Evolutionary conservation across 2,888 invertebrate species (phyloP), one percentile per base, ranked within the genome.

Genomic region (Furcula furcula): DNA sequence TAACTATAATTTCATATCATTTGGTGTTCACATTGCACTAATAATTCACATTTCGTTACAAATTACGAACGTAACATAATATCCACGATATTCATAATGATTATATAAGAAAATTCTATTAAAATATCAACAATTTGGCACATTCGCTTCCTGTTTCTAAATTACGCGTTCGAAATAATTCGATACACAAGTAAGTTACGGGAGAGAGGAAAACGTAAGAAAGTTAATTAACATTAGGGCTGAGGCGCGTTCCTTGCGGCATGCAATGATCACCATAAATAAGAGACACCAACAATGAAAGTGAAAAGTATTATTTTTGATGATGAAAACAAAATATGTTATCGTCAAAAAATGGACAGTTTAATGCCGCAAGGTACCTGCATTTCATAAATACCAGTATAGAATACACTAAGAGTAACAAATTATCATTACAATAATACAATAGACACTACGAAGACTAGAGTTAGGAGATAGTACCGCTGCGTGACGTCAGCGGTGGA

Each of bases 51-150:
- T 63, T 57, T 53, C 60, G 52, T 50, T 40, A 41, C 29, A 54
- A 46, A 57, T 56, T 60, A 60, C 51, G 55, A 65, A 63, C 54
- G 34, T 57, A 62, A 56, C 53, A 55, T 63, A 65, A 63, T 53
- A 38, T 46, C 51, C 41, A 54, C 45, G 52, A 58, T 60, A 46
- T 45, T 37, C 38, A 36, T 58, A 61, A 61, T 53, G 51, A 53
- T 55, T 53, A 66, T 75, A 74, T 70, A 75, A 69, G 66, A 70
- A 74, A 70, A 69, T 61, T 49, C 36, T 49, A 40, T 54, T 70
- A 69, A 65, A 78, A 76, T 76, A 79, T 80, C 72, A 85, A 83
- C 81, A 79, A 81, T 84, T 86, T 86, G 86, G 86, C 85, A 86
- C 85, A 76, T 76, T 73, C 49, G 54, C 58, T 79, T 80, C 79